A percentile compares a stretch with the other conserved stretches of the same genome.
Conservation (phyloP, 2,113 vertebrate genomes). For the Capra hircus region DNA sequence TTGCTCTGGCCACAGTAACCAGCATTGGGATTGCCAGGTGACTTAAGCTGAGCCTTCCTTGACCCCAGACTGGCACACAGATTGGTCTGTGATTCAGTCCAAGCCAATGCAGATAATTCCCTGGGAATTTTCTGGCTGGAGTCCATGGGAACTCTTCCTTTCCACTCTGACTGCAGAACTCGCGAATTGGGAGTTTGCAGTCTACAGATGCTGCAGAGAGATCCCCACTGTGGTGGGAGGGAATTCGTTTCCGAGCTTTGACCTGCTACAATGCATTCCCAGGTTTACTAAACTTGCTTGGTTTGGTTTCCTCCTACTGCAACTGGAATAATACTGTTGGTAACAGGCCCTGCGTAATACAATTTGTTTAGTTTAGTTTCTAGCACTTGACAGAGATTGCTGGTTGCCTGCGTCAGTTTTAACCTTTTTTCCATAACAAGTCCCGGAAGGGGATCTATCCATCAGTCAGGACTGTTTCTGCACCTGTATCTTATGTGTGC, state of each 20-base stretch:
- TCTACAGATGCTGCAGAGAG: not conserved
- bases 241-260: not conserved
- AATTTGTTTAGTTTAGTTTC: not conserved
- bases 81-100: not conserved
- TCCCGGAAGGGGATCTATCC: rapidly evolving
- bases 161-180: not conserved
- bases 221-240: not conserved
- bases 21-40: not conserved
- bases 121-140: not conserved
- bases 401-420: not conserved
- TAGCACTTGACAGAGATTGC: not conserved
- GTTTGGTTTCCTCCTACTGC: not conserved
- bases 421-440: not conserved
- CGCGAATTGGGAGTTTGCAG: not conserved
- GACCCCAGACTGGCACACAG: not conserved
- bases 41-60: not conserved
- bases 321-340: not conserved
- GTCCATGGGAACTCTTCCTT: not conserved
- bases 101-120: not conserved
- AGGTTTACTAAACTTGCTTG: not conserved
- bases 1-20: not conserved
- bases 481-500: not conserved
- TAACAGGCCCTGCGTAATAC: not conserved
- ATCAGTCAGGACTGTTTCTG: not conserved
- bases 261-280: not conserved